A percentile compares a stretch with the other conserved stretches of the same genome.
phyloP scores from a whole-genome alignment of 2,888 invertebrate genomes.

The Boloria euphrosyne region DNA sequence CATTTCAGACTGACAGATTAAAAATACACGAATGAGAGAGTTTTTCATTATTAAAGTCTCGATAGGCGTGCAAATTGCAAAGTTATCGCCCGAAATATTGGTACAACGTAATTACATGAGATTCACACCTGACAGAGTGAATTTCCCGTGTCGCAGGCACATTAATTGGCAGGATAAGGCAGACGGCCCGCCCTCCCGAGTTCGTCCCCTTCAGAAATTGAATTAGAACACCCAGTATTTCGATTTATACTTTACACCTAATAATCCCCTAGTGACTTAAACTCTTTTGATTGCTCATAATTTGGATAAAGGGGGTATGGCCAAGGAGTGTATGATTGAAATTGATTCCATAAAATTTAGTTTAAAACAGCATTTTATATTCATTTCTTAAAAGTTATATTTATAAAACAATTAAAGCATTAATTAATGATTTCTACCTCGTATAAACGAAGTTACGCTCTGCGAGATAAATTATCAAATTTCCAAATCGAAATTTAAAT shows the following conservation, averaged over 20 bases:
- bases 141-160: conserved; percentile 47
- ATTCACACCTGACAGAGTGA: conserved; percentile 44
- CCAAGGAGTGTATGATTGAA: not conserved
- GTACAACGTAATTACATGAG: conserved; percentile 42
- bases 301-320: conserved; percentile 3
- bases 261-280: conserved; percentile 42
- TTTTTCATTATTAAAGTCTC: not conserved
- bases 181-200: conserved; percentile 54
- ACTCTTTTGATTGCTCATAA: conserved; percentile 3
- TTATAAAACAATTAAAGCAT: no score
- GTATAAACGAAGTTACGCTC: not conserved
- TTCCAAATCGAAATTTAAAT: conserved; percentile 25
- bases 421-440: no score
- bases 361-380: no score
- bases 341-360: no score
- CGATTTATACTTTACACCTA: conserved; percentile 76
- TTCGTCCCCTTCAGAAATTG: conserved; percentile 69
- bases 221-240: conserved; percentile 71
- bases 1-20: no score
- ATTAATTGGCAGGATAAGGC: conserved; percentile 46
- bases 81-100: conserved; percentile 37
- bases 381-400: no score
- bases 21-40: not conserved
- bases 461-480: conserved; percentile 24
- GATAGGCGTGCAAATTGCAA: conserved; percentile 36